Evolutionary conservation across 1,140 invertebrate genomes (phyloP).

Genomic region (Coenobita brevimanus): DNA sequence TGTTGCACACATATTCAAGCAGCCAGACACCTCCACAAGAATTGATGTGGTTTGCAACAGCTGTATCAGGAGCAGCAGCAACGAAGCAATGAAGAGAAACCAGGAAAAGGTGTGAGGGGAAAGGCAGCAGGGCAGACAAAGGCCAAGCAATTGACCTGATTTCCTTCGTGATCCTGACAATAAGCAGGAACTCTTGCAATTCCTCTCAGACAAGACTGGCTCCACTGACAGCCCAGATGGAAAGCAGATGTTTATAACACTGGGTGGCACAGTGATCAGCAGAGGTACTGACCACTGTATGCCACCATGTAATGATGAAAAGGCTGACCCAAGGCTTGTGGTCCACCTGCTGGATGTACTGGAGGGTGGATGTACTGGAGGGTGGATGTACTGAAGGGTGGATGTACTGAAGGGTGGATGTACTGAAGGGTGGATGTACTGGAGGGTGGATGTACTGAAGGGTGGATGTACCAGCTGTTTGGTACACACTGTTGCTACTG

Average conservation of each 20-base stretch:
- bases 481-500: background rate
- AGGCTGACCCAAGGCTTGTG: constrained; percentile 1
- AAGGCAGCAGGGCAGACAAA: constrained; percentile 14
- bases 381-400: no score
- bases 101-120: background rate
- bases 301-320: constrained; percentile 13
- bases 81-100: background rate
- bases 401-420: no score
- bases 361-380: background rate
- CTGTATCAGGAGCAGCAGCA: constrained; percentile 4
- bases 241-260: constrained; percentile 10
- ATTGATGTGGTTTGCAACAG: constrained; percentile 11
- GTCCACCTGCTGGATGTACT: constrained; percentile 12
- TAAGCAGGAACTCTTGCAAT: constrained; percentile 38
- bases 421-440: no score
- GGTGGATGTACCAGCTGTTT: no score
- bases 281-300: background rate
- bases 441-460: no score
- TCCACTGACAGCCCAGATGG: constrained; percentile 26
- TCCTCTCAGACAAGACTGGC: constrained; percentile 22
- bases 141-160: constrained; percentile 17
- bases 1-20: background rate
- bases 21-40: background rate
- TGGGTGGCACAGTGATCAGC: background rate
- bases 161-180: constrained; percentile 16